A percentile compares a stretch with the other conserved stretches of the same genome.
These are phyloP conservation scores for Diarsia dahlii DNA, from an alignment of 2,888 invertebrate genomes.

Conservation along the genomic window DNA sequence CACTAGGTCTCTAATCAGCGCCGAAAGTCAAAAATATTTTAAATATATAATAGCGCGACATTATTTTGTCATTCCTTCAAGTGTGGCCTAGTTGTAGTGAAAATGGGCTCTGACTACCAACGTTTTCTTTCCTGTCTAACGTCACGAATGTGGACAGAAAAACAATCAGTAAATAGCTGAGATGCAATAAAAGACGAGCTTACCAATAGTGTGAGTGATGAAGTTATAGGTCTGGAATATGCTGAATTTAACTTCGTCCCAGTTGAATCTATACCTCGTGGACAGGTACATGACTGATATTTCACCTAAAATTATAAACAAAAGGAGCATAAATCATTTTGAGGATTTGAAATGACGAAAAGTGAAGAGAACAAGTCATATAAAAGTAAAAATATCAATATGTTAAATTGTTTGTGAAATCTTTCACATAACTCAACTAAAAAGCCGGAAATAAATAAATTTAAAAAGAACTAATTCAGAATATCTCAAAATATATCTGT, in stretches of 20 bases:
- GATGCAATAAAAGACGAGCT: slow-evolving; percentile 50
- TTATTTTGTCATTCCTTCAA: neutral
- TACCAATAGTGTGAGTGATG: slow-evolving; percentile 83
- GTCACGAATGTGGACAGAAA: neutral
- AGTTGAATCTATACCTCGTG: slow-evolving; percentile 85
- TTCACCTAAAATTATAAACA: slow-evolving; percentile 81
- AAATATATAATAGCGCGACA: too few relatives aligned
- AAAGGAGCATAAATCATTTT: neutral
- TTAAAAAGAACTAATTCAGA: too few relatives aligned
- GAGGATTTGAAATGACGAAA: neutral
- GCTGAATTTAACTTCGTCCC: slow-evolving; percentile 86
- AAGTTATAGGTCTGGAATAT: slow-evolving; percentile 87
- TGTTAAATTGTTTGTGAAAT: too few relatives aligned
- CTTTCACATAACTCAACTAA: too few relatives aligned
- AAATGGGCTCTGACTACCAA: neutral
- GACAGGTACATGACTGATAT: slow-evolving; percentile 82
- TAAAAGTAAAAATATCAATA: too few relatives aligned
- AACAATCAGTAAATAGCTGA: too few relatives aligned
- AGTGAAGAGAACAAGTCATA: too few relatives aligned
- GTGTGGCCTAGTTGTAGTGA: neutral
- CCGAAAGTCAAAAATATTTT: too few relatives aligned
- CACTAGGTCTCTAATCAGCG: too few relatives aligned
- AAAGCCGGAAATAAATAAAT: too few relatives aligned
- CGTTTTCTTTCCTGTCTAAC: neutral
- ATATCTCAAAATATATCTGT: too few relatives aligned